Percentiles rank a stretch among this genome's conserved stretches.
Conservation (phyloP, 1,140 invertebrate species). For the Eufriesea mexicana region DNA sequence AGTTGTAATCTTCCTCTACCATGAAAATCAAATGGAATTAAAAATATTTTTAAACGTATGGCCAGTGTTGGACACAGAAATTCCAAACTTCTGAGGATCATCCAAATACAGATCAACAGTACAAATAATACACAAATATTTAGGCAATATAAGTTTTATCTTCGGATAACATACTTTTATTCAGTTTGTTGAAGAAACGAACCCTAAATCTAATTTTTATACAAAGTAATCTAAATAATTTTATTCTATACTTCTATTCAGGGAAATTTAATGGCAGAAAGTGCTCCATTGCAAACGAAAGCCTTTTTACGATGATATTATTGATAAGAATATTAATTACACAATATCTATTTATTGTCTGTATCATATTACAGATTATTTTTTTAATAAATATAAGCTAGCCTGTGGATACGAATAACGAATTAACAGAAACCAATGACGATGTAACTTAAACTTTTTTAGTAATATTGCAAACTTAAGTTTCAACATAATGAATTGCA, state of each 20-base stretch:
- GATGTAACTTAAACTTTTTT: not conserved
- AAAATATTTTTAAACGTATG: no score
- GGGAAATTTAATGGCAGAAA: constrained; percentile 20
- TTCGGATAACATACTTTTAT: not conserved
- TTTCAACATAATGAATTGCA: not conserved
- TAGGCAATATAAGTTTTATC: constrained; percentile 6
- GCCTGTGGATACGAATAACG: constrained; percentile 13
- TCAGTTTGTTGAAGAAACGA: not conserved
- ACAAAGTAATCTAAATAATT: not conserved
- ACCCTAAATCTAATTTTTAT: constrained; percentile 20
- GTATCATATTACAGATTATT: constrained; percentile 44
- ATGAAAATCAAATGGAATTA: no score
- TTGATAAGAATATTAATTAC: constrained; percentile 24
- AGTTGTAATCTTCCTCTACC: no score
- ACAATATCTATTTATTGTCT: constrained; percentile 26
- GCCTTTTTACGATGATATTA: constrained; percentile 29
- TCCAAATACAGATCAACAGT: not conserved
- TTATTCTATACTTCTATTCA: constrained; percentile 3
- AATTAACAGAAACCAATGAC: not conserved
- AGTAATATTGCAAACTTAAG: not conserved
- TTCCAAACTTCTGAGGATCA: no score
- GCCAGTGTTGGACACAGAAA: no score
- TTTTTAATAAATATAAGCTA: constrained; percentile 47
- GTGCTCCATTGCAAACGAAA: constrained; percentile 15
- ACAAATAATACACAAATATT: constrained; percentile 8